Base-by-base conservation (phyloP, 2,113 vertebrate species). In the Rattus norvegicus region DNA sequence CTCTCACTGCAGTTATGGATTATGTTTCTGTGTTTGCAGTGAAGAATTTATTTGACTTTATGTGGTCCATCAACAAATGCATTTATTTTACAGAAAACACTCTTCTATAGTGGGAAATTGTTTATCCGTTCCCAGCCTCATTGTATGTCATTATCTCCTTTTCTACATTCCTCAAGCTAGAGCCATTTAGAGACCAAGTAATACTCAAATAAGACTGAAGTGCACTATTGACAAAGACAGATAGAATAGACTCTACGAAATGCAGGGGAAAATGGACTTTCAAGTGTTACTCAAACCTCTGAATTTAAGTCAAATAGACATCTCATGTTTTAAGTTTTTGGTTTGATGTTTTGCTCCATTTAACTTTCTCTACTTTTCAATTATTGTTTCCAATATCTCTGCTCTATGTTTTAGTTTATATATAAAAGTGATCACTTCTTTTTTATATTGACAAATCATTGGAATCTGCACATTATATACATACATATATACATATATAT, bases 41-140 rank as follows among this genome's bases (percentile, higher is more conserved):
- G 88, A 56, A 75, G 19, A 72, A 90, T 92, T 84, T 91, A 94
- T 95, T 96, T 93, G 76, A 90, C 67, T 92, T 63, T 95, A 7
- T 85, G 4, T 79, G 33, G 20, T 6, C 11, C 12, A 75, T 75
- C 76, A 87, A 72, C 59, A 77, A 73, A 73, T 67, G 80, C 0
- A 89, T 83, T 83, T 87, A 17, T 39, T 95, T 83, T 75, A 84
- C 24, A 69, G 10, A 93, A 36, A 80, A 88, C 52, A 72, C 67
- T 90, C 19, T 81, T 83, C 73, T 39, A 80, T 91, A 83, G 39
- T 81, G 20, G 47, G 69, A 94, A 96, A 67, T 87, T 69, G 30
- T 59, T 4, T 93, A 61, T 63, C 1, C 0, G 90, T 87, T 61
- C 28, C 72, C 33, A 26, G 43, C 1, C 9, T 93, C 69, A 65